Evolutionary conservation across 2,888 invertebrate genomes (phyloP), one percentile per base, ranked within the genome.

Genomic region (Drosophila phalerata): DNA sequence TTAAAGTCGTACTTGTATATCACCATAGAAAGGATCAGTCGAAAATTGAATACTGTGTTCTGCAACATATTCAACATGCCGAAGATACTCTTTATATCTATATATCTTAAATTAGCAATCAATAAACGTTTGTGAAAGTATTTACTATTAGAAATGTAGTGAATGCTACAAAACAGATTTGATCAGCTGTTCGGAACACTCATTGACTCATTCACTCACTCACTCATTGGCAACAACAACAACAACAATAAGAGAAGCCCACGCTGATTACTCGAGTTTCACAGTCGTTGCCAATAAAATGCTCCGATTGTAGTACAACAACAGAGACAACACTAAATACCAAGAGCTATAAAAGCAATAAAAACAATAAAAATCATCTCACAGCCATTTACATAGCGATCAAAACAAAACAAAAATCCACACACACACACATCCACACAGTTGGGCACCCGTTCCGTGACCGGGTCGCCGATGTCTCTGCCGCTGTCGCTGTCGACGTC

Each of bases 311-410:
- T 38, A 57, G 38, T 8, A 19, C 40, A 22, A 40, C 51, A 40
- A 32, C 55, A 19, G 28, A 34, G 28, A 11, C 53, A 62, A 34
- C 22, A 73, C 76, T 71, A 76, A 73, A 83, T 64, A 57, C 60
- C 48, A 42, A 49, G 52, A 70, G 72, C 74, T 66, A 85, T 79
- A 67, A 73, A 82, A 70, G 70, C 74, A 70, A 85, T 79, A 67
- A 73, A 82, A 68, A 76, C 63, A 70, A 73, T 62, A 63, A 70
- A 78, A 85, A 85, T 77, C 84, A 84, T 85, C 86, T 81, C 77
- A 67, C 49, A 65, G 53, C 64, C 65, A 85, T 85, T 84, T 84
- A 84, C 86, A 84, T 86, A 83, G 77, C 67, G 81, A 84, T 79
- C 86, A 80, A 83, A 83, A 83, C 85, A 84, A 73, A 81, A 67